phyloP scores from a whole-genome alignment of 2,888 invertebrate species.

The Atethmia centrago region DNA sequence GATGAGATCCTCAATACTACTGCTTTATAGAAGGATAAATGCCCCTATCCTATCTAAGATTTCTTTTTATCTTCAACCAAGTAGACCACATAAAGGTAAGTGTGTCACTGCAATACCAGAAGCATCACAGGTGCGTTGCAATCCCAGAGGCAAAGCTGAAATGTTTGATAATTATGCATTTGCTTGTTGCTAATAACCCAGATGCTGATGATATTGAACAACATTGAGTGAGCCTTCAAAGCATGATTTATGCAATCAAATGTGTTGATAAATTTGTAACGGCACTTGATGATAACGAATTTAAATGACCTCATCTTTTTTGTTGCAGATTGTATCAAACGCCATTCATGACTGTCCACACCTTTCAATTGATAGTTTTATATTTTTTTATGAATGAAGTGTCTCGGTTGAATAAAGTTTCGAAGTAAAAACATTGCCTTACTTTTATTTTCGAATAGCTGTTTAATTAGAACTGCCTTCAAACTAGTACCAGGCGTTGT shows the following conservation, averaged over 20 bases:
- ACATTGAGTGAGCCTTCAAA: neutral
- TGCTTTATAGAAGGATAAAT: no score
- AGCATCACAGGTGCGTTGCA: neutral
- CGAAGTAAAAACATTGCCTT: neutral
- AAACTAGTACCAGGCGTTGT: conserved; percentile 21
- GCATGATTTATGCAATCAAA: neutral
- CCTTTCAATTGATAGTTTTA: neutral
- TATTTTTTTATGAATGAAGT: neutral
- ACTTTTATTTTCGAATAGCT: conserved; percentile 7
- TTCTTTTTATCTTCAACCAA: no score
- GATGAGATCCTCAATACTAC: no score
- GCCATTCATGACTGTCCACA: neutral
- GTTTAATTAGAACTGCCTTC: neutral
- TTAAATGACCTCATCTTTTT: neutral
- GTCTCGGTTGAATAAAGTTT: neutral
- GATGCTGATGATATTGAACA: neutral
- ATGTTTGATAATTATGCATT: neutral
- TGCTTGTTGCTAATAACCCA: neutral
- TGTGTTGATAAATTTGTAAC: neutral
- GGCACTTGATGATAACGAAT: neutral
- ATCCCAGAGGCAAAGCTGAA: neutral
- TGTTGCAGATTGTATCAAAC: conserved; percentile 6
- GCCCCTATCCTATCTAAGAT: no score
- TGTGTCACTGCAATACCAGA: no score
- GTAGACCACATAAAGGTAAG: no score